Base-by-base conservation (phyloP, 1,140 invertebrate species). In the Lepidurus packardi region DNA sequence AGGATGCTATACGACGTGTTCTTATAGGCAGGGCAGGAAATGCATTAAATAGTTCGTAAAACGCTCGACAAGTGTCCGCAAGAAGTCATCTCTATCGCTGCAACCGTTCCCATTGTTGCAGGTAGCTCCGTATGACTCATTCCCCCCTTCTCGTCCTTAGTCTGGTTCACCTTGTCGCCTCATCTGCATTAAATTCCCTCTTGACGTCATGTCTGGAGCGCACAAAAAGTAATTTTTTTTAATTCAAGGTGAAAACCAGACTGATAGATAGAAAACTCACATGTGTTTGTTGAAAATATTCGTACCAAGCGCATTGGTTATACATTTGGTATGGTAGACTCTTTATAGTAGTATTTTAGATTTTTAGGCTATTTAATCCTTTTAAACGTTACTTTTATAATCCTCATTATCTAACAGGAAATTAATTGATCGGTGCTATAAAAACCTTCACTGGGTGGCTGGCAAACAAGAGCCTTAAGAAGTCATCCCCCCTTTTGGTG, bases 141-240 rank as follows among this genome's bases (percentile, higher is more conserved):
- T n/a, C 53, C 16, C 53, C 21, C 53, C 8, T 65, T 65, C 53
- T 65, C 53, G 53, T 65, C 53, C 53, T 65, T 65, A 65, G 53
- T 65, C 53, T 65, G 53, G 53, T 65, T 65, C 53, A 65, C 53
- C 53, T 65, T 65, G 53, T 65, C 53, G 16, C 53, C 53, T 65
- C 53, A 65, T 65, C 21, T 65, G 13, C 53, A 65, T 65, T 21
- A 65, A 65, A 65, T 65, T 65, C 21, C 53, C 34, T 65, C 21
- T 65, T 65, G 53, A 65, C 53, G n/a, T 65, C 53, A 65, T 65
- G 53, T 65, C 53, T 65, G 53, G 53, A 65, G 13, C 53, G 21
- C 9, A 21, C 16, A 13, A 21, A 65, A 65, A 65, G 10, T 7
- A 65, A 0, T 1, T 7, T 13, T 13, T 7, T 13, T 65, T 7